Evolutionary conservation across 2,113 vertebrate genomes (phyloP), one percentile per base, ranked within the genome.

Genomic region (Psammodynastes pulverulentus): DNA sequence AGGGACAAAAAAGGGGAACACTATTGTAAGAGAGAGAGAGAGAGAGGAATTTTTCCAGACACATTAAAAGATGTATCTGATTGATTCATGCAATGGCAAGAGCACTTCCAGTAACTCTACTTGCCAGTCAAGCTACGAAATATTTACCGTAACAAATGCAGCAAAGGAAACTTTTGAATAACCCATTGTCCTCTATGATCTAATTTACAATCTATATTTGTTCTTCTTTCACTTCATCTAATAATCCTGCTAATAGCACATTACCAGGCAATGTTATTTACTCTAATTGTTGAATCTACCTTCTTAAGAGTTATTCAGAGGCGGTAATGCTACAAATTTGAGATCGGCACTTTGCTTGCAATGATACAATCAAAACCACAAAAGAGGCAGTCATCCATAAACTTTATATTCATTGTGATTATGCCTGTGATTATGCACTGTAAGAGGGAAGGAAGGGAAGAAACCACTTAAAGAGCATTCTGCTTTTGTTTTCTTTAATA

Each of bases 221-320:
- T 34, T 29, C 90, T 3, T 86, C 62, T 34, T 19, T n/a, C 46
- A 24, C 46, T 54, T n/a, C 89, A 95, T 54, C 89, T 95, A 87
- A 95, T 96, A 96, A 93, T 53, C 89, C 93, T 29, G 46, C 51
- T 93, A 93, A 91, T 43, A 93, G 89, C 46, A 95, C 93, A 94
- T 94, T 96, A 39, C 85, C 90, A 93, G 93, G 88, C 87, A 94
- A 89, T 89, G 43, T 1, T 93, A 92, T 58, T 93, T 87, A 89
- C 92, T 88, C 3, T 88, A 95, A 96, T 92, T 95, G 86, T 94
- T 93, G 93, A 94, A 94, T 88, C 53, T 92, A 94, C 46, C 86
- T 93, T 96, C 94, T 95, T 94, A 91, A 93, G 89, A 5, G 52
- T 95, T 94, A 79, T 90, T 92, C 84, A 92, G 88, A 90, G 91